Percentiles rank a stretch among this genome's conserved stretches.
Evolutionary conservation across 2,888 invertebrate species (phyloP).

Genomic region (Mesoligia furuncula): DNA sequence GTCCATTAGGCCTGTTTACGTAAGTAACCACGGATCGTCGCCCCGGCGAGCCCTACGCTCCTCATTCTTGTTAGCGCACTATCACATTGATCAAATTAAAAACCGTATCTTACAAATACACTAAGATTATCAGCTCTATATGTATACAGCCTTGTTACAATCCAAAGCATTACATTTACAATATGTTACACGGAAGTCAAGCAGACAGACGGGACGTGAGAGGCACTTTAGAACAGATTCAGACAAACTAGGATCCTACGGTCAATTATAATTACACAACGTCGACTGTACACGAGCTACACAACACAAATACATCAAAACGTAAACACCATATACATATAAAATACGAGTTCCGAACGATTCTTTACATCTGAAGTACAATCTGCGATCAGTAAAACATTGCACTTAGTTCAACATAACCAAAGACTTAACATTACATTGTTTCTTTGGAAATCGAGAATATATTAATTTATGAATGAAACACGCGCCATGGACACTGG

Average conservation of each 20-base stretch:
- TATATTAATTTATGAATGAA: conserved; percentile 81
- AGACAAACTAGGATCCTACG: conserved; percentile 75
- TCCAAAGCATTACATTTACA: conserved; percentile 84
- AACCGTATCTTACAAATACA: conserved; percentile 78
- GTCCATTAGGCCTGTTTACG: conserved; percentile 76
- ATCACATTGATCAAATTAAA: conserved; percentile 79
- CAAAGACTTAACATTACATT: conserved; percentile 81
- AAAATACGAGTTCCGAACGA: conserved; percentile 75
- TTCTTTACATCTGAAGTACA: conserved; percentile 78
- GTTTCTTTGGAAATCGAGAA: conserved; percentile 84
- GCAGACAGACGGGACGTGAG: conserved; percentile 84
- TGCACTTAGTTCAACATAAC: conserved; percentile 82
- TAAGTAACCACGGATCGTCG: conserved; percentile 56
- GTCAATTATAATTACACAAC: conserved; percentile 76
- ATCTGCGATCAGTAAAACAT: conserved; percentile 76
- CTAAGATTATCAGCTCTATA: conserved; percentile 78
- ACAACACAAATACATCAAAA: conserved; percentile 73
- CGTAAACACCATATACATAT: conserved; percentile 84
- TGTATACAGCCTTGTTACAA: conserved; percentile 85
- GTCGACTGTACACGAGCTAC: conserved; percentile 78
- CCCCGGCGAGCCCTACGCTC: conserved; percentile 31
- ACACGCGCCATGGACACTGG: conserved; percentile 73
- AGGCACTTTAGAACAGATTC: conserved; percentile 88
- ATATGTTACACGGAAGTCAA: conserved; percentile 86
- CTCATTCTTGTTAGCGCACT: conserved; percentile 68